phyloP scores from a whole-genome alignment of 2,888 invertebrate genomes.

The Oxycera nigricornis region DNA sequence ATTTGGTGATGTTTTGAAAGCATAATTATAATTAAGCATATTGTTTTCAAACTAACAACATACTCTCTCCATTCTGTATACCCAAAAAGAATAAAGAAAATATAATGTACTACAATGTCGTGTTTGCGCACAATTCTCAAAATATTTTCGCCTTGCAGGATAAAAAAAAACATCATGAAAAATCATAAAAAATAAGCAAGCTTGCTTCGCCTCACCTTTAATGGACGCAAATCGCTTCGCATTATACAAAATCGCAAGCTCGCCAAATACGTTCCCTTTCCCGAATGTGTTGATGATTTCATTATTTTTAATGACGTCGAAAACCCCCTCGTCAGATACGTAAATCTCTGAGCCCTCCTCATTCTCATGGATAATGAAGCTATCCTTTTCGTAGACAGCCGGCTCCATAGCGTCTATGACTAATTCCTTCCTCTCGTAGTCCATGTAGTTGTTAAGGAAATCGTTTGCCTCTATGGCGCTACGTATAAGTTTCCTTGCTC shows the following conservation, averaged over 20 bases:
- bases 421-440: conserved; percentile 72
- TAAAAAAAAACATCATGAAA: too few relatives aligned
- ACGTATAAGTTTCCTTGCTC: conserved; percentile 70
- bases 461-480: conserved; percentile 81
- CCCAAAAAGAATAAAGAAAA: too few relatives aligned
- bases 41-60: too few relatives aligned
- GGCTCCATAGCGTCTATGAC: conserved; percentile 86
- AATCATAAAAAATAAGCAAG: too few relatives aligned
- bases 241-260: conserved; percentile 92
- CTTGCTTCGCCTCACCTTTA: conserved; percentile 76
- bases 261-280: conserved; percentile 86
- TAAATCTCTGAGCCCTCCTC: conserved; percentile 86
- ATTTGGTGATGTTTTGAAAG: too few relatives aligned
- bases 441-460: conserved; percentile 79
- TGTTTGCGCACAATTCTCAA: too few relatives aligned
- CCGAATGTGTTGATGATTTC: conserved; percentile 80
- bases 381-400: conserved; percentile 70
- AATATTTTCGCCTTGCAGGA: too few relatives aligned
- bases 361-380: conserved; percentile 79
- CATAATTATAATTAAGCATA: too few relatives aligned
- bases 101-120: too few relatives aligned
- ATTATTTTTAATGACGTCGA: conserved; percentile 83
- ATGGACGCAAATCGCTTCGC: conserved; percentile 90
- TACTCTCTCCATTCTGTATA: too few relatives aligned
- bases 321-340: conserved; percentile 84